Base-by-base conservation (phyloP, 1,140 invertebrate genomes). In the Zaprionus gabonicus region DNA sequence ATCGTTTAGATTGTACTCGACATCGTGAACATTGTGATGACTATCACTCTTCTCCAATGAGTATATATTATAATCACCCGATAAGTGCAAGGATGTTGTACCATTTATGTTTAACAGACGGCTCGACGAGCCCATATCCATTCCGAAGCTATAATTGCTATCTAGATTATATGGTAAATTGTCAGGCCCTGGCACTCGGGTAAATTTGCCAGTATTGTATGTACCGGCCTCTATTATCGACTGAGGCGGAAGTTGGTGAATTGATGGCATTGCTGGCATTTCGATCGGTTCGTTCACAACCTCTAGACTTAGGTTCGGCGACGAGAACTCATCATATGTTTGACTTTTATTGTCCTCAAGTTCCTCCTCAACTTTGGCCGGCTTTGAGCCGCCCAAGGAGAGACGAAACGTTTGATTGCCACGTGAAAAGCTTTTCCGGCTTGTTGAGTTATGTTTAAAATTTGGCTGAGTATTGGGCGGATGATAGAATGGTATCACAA, bases 391-490 rank as follows among this genome's bases (percentile, higher is more conserved):
- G 1, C 82, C 80, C 38, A 93, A 46, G 0, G 92, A 92, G 17
- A 93, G 62, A 0, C 88, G 71, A 28, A 92, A 73, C 63, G 91
- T 93, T 65, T 88, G 91, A 64, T 82, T 91, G 28, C 88, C 95
- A 65, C 94, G 95, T 15, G 94, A 95, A 77, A 96, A 96, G 87
- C 95, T 96, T 91, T 96, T 96, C n/a, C 96, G 93, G 38, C 95
- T 92, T 12, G 95, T 94, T 88, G 95, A 95, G 51, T 95, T 95
- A 82, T 95, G 94, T 74, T 93, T 93, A 72, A 96, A 96, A 57
- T 73, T 81, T 20, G 83, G 60, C 41, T 83, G 63, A 9, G 87
- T 59, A 67, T 91, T 91, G 10, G 88, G 62, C 53, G 91, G 91
- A 80, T 92, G 83, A 51, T 92, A 93, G 59, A 93, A 92, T 10